These are phyloP conservation scores for Euleptes europaea DNA, from an alignment of 2,113 vertebrate species.

Conservation along the genomic window DNA sequence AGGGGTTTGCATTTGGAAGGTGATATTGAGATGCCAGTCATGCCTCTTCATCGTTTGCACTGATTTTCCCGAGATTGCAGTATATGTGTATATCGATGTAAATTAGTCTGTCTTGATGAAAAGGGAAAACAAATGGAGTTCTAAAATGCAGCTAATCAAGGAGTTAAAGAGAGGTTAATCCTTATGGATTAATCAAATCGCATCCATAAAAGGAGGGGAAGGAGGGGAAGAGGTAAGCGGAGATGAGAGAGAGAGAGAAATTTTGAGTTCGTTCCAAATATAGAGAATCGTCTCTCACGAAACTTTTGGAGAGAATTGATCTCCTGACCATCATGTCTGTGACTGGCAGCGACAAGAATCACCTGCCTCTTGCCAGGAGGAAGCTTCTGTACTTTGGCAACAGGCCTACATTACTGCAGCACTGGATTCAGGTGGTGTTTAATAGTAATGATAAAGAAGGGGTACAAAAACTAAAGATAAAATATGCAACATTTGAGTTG, in stretches of 20 bases:
- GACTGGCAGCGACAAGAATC: not conserved
- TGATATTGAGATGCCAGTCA: constrained; percentile 65
- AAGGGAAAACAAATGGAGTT: constrained; percentile 74
- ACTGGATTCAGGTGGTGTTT: no score
- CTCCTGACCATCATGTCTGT: not conserved
- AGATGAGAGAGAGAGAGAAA: not conserved
- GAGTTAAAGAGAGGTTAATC: constrained; percentile 78
- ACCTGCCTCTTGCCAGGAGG: not conserved
- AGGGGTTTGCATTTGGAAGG: not conserved
- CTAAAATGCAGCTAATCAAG: constrained; percentile 79
- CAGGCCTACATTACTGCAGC: not conserved
- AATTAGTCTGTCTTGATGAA: constrained; percentile 75
- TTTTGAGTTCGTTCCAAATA: not conserved
- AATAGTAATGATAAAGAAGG: no score
- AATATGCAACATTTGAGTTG: not conserved
- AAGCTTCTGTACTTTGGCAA: not conserved
- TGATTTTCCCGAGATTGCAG: constrained; percentile 77
- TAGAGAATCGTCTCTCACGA: not conserved
- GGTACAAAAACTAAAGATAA: not conserved
- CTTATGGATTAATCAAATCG: constrained; percentile 74
- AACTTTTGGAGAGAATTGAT: not conserved
- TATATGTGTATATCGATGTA: constrained; percentile 69
- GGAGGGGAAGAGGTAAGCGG: not conserved
- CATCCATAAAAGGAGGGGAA: constrained; percentile 28
- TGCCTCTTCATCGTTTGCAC: constrained; percentile 1